These are phyloP conservation scores for Poliocrania exsul DNA, from an alignment of 2,797 vertebrate species.

Conservation along the genomic window DNA sequence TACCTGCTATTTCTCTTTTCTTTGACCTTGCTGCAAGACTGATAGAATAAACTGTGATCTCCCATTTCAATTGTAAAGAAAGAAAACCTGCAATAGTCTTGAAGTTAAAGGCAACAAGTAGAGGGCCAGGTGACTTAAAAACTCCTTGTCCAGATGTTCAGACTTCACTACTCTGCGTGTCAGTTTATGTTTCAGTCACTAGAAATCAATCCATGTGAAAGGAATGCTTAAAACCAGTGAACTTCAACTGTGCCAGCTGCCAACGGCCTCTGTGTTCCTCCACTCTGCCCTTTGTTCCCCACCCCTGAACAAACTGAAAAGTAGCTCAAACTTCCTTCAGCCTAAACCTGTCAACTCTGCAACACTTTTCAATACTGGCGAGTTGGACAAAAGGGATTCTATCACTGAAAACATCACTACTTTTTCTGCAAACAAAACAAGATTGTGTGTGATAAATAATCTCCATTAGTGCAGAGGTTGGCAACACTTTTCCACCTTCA, in stretches of 20 bases:
- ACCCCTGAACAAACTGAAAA: not conserved
- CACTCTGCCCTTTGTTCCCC: not conserved
- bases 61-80: not conserved
- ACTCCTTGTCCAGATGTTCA: not conserved
- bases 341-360: not conserved
- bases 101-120: not conserved
- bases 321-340: not conserved
- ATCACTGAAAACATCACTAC: not conserved
- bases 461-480: not conserved
- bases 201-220: not conserved
- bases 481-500: not conserved
- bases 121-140: not conserved
- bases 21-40: not conserved
- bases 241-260: not conserved
- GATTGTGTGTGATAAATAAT: not conserved
- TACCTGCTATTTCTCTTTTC: not conserved
- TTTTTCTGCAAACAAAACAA: not conserved
- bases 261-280: fast-evolving
- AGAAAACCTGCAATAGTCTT: not conserved
- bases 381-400: not conserved
- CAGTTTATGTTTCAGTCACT: not conserved
- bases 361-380: not conserved
- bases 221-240: not conserved
- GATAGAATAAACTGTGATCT: not conserved
- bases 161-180: not conserved